phyloP scores from a whole-genome alignment of 1,140 invertebrate genomes.

The Drosophila nigrodunni region DNA sequence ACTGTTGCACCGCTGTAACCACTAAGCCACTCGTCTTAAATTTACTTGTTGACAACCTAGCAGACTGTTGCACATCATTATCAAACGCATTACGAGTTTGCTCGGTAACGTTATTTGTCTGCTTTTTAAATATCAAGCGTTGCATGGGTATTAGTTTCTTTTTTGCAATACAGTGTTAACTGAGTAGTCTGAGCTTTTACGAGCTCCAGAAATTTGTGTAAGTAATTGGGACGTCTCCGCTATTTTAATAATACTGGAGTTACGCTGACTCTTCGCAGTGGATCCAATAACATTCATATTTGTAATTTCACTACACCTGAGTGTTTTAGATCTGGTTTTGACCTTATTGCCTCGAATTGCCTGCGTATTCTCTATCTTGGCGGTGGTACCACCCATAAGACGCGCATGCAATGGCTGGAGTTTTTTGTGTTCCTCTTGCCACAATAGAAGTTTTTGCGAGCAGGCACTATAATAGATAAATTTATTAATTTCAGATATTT shows the following conservation, averaged over 20 bases:
- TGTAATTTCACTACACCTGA: constrained; percentile 1
- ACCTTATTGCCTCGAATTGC: constrained; percentile 27
- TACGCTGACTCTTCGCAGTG: constrained; percentile 57
- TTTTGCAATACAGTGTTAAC: constrained; percentile 18
- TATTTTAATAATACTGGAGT: constrained; percentile 69
- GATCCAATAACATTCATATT: background rate
- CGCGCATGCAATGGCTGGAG: constrained; percentile 41
- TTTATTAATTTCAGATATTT: background rate
- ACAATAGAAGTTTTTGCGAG: constrained; percentile 75
- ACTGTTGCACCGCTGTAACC: constrained; percentile 85
- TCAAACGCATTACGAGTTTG: constrained; percentile 23
- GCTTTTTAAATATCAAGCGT: constrained; percentile 52
- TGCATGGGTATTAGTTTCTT: constrained; percentile 49
- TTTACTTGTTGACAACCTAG: constrained; percentile 61
- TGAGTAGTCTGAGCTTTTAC: constrained; percentile 23
- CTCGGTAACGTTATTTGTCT: background rate
- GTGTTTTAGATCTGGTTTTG: constrained; percentile 18
- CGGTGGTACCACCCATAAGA: constrained; percentile 37
- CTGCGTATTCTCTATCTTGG: constrained; percentile 42
- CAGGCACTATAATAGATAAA: constrained; percentile 64
- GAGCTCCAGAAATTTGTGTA: constrained; percentile 57
- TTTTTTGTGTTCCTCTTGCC: constrained; percentile 73
- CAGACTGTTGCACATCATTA: constrained; percentile 12
- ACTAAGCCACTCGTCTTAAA: constrained; percentile 87
- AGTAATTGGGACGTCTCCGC: constrained; percentile 75